phyloP scores from a whole-genome alignment of 2,888 invertebrate genomes.

The Drosophila histrio region DNA sequence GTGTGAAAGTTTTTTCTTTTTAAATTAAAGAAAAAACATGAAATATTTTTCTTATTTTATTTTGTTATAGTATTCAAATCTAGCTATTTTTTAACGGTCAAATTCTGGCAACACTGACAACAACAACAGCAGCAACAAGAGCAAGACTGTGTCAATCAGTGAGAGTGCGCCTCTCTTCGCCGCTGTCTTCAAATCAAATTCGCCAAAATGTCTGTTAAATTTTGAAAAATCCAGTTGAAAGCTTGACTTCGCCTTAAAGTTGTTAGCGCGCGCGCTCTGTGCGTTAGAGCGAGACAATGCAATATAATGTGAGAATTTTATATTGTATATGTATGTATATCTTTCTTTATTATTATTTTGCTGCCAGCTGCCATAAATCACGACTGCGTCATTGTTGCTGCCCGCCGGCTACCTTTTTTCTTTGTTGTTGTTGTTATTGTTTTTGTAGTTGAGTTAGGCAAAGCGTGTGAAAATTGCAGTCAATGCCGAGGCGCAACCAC shows the following conservation, averaged over 20 bases:
- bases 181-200: conserved; percentile 35
- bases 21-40: no score
- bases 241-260: conserved; percentile 36
- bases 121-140: neutral
- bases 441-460: conserved; percentile 24
- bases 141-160: conserved; percentile 4
- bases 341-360: conserved; percentile 23
- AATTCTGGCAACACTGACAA: neutral
- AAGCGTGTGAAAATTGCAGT: conserved; percentile 74
- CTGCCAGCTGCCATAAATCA: conserved; percentile 62
- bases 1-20: no score
- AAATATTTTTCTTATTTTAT: no score
- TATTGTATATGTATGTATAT: no score
- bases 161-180: conserved; percentile 42
- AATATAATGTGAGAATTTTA: conserved; percentile 43
- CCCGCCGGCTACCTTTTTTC: conserved; percentile 41
- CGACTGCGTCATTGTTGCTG: conserved; percentile 31
- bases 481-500: conserved; percentile 53
- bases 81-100: no score
- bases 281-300: conserved; percentile 42
- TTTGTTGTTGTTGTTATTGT: conserved; percentile 4
- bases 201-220: conserved; percentile 62
- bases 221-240: conserved; percentile 41
- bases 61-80: no score
- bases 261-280: conserved; percentile 32